Percentiles rank a stretch among this genome's conserved stretches.
Evolutionary conservation across 2,113 vertebrate genomes (phyloP).

Genomic region (Myrmecophaga tridactyla): DNA sequence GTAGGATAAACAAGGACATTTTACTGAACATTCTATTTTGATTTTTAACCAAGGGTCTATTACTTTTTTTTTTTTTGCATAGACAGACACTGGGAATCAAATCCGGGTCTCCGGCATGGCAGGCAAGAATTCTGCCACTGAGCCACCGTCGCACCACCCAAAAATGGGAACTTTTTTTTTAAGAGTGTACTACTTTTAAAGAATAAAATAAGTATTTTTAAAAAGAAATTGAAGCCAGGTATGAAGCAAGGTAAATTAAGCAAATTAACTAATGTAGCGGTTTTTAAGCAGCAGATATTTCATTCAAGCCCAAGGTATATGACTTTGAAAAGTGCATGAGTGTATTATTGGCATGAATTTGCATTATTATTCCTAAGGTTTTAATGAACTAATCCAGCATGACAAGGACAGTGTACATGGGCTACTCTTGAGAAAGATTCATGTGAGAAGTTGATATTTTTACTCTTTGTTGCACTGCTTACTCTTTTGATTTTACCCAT

Average conservation of each 20-base stretch:
- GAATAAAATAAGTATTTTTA: constrained; percentile 33
- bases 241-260: constrained; percentile 7
- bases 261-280: background rate
- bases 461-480: background rate
- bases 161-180: too few species aligned
- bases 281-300: background rate
- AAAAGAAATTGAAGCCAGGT: background rate
- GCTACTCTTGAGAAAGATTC: background rate
- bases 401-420: background rate
- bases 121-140: too few species aligned
- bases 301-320: background rate
- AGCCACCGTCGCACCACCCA: too few species aligned
- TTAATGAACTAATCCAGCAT: background rate
- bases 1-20: background rate
- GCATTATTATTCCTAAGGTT: background rate
- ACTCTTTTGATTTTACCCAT: constrained; percentile 21
- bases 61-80: constrained; percentile 15
- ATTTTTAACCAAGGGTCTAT: too few species aligned
- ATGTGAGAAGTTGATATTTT: background rate
- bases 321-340: background rate
- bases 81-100: too few species aligned
- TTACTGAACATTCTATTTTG: background rate
- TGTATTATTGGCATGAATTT: constrained; percentile 16
- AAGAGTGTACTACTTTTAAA: background rate
- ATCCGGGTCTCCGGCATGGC: too few species aligned